These are phyloP conservation scores for Agrotis segetum DNA, from an alignment of 2,888 invertebrate species.

Conservation along the genomic window DNA sequence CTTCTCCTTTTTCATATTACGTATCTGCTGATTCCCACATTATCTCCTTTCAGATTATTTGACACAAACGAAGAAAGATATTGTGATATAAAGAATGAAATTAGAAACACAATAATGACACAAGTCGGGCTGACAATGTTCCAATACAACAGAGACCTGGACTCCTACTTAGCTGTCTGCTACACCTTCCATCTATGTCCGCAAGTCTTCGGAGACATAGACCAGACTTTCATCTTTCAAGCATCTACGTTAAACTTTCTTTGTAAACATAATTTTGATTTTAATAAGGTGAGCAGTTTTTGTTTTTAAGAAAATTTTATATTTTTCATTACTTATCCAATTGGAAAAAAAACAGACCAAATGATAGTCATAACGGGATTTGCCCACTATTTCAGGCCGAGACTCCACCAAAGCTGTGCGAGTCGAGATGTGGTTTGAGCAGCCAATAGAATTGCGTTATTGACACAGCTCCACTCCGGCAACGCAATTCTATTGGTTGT, in stretches of 20 bases:
- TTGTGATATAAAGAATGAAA: constrained; percentile 79
- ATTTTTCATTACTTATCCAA: too few species aligned
- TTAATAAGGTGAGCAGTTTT: constrained; percentile 93
- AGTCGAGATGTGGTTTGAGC: too few species aligned
- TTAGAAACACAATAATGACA: constrained; percentile 90
- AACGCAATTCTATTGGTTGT: too few species aligned
- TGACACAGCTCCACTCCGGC: too few species aligned
- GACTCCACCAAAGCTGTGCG: too few species aligned
- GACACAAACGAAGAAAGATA: constrained; percentile 85
- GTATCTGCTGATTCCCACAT: neutral
- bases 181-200: constrained; percentile 94
- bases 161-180: constrained; percentile 91
- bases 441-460: too few species aligned
- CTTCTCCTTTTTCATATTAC: neutral
- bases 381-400: too few species aligned
- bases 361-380: too few species aligned
- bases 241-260: constrained; percentile 92
- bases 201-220: constrained; percentile 91
- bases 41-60: constrained; percentile 79
- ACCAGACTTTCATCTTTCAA: constrained; percentile 92
- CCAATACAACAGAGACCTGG: constrained; percentile 89
- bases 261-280: constrained; percentile 92
- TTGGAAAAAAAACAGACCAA: too few species aligned
- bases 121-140: constrained; percentile 94
- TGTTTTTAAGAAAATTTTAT: too few species aligned